Base-by-base conservation (phyloP, 92 coral and sea anemone genomes). In the Heliopora coerulea region DNA sequence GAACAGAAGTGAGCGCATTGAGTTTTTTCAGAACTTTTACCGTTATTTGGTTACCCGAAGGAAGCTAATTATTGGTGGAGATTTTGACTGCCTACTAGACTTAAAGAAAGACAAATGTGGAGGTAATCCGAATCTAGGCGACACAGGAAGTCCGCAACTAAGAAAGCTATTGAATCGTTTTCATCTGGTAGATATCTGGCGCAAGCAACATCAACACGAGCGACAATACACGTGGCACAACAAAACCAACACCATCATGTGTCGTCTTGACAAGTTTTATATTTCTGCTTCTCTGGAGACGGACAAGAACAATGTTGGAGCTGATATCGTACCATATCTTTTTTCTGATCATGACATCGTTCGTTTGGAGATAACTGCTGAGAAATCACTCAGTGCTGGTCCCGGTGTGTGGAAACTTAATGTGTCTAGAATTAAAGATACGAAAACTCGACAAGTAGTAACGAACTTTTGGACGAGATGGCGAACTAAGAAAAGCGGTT, bases 31-130 rank as follows among this genome's bases (percentile, higher is more conserved):
- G 10, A 6, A 13, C 4, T 30, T 86, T 0, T 80, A 63, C 6
- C 56, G 69, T 0, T 62, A 11, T 41, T 78, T 82, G 0, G 19
- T 77, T 3, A 67, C 80, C 0, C 37, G 56, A 0, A 65, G 61
- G 2, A 39, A 26, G 0, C 0, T 77, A 0, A n/a, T 80, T 14
- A 5, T 74, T 0, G 85, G 74, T 1, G 85, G 88, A 0, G 79
- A 80, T 33, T 84, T 84, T 20, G 81, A 81, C 25, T 85, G 83
- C 29, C 10, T 67, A 24, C 35, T 42, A 1, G 86, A 85, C 18
- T 3, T 8, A 0, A 27, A 33, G 0, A 17, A 5, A 6, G 83
- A 81, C 32, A 76, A 85, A 27, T 27, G 59, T 10, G 89, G 89
- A 1, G 83, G 83, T 0, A 49, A 65, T 14, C 7, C 0, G 2